Percentiles rank a stretch among this genome's conserved stretches.
Conservation (phyloP, 1,140 invertebrate genomes). For the Helicoverpa armigera region DNA sequence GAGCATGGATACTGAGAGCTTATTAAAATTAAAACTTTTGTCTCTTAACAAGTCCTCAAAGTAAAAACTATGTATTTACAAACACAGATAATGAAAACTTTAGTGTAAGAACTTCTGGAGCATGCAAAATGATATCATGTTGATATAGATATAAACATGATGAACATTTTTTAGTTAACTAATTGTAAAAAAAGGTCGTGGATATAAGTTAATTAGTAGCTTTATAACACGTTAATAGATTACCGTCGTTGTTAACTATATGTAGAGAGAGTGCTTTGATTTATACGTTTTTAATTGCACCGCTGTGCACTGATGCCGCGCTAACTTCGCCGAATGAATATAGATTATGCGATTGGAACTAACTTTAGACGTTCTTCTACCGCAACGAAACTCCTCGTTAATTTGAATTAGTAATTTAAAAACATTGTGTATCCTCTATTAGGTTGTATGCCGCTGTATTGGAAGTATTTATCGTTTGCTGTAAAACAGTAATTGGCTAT, state of each 20-base stretch:
- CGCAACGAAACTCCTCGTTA: slow-evolving; percentile 38
- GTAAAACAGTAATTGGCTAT: slow-evolving; percentile 46
- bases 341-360: slow-evolving; percentile 61
- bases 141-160: background rate
- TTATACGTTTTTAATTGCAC: slow-evolving; percentile 73
- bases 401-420: slow-evolving; percentile 47
- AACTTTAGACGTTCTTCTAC: slow-evolving; percentile 38
- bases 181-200: slow-evolving; percentile 10
- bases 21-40: background rate
- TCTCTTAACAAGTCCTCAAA: background rate
- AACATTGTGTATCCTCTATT: slow-evolving; percentile 45
- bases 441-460: slow-evolving; percentile 28
- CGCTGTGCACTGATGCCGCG: slow-evolving; percentile 45
- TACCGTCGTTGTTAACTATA: slow-evolving; percentile 34
- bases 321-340: slow-evolving; percentile 59
- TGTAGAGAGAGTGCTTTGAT: slow-evolving; percentile 59
- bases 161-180: slow-evolving; percentile 2
- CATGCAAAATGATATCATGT: background rate
- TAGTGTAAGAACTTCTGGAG: background rate
- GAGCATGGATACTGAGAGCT: background rate
- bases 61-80: background rate
- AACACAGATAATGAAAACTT: background rate
- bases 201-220: slow-evolving; percentile 41
- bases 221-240: slow-evolving; percentile 45
- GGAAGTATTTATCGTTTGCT: slow-evolving; percentile 42